A percentile compares a stretch with the other conserved stretches of the same genome.
Evolutionary conservation across 2,888 invertebrate species (phyloP).

Genomic region (Tachina grossa): DNA sequence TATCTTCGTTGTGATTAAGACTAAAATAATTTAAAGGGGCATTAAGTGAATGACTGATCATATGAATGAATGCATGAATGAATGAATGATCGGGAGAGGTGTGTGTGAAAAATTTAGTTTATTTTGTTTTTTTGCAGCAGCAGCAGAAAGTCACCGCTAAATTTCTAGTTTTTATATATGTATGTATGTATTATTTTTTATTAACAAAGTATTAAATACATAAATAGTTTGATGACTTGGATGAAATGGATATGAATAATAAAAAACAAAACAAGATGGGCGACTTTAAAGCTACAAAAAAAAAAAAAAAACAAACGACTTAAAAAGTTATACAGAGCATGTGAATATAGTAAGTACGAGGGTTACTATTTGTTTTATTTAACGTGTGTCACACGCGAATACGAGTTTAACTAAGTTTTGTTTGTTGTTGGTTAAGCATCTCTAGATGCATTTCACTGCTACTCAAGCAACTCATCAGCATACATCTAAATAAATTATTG

Average conservation of each 20-base stretch:
- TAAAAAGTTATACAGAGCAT: slow-evolving; percentile 7
- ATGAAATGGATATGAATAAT: background rate
- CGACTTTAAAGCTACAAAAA: background rate
- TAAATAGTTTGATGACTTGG: slow-evolving; percentile 3
- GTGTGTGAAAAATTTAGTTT: slow-evolving; percentile 61
- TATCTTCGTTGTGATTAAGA: slow-evolving; percentile 16
- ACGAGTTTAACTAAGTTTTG: no score
- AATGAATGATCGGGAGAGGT: slow-evolving; percentile 45
- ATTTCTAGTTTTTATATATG: slow-evolving; percentile 25
- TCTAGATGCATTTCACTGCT: no score
- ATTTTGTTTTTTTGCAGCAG: slow-evolving; percentile 17
- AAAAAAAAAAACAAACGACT: background rate
- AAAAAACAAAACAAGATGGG: slow-evolving; percentile 11
- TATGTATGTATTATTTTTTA: background rate
- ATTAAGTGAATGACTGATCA: slow-evolving; percentile 18
- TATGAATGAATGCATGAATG: slow-evolving; percentile 7
- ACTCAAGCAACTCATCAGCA: no score
- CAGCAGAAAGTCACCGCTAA: slow-evolving; percentile 23
- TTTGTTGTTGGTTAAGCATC: no score
- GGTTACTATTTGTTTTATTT: background rate
- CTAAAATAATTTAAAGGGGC: slow-evolving; percentile 23
- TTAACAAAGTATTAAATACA: background rate
- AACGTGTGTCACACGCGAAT: no score
- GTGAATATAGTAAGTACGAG: background rate
- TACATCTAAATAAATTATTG: no score